These are phyloP conservation scores for Geopemphigus sp. DNA, from an alignment of 1,140 invertebrate genomes.

Conservation along the genomic window DNA sequence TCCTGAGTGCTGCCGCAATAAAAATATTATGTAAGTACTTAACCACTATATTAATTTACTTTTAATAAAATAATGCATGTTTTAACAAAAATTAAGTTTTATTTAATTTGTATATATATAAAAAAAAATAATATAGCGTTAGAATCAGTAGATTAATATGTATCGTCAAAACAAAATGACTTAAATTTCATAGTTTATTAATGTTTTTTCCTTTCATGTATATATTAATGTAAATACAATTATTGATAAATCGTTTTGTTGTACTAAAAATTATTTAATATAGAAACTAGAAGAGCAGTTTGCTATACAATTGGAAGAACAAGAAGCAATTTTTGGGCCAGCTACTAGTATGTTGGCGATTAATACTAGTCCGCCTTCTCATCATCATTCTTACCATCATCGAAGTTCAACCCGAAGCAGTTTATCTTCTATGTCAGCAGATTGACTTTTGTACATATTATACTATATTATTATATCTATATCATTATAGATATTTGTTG, in stretches of 20 bases:
- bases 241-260: background rate
- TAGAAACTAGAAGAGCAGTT: constrained; percentile 86
- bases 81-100: background rate
- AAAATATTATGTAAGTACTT: constrained; percentile 28
- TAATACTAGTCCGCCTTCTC: constrained; percentile 60
- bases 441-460: constrained; percentile 55
- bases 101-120: background rate
- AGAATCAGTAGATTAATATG: background rate
- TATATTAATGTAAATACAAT: background rate
- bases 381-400: constrained; percentile 58
- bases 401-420: constrained; percentile 68
- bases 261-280: constrained; percentile 51
- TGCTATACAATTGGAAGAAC: constrained; percentile 75
- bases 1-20: constrained; percentile 20
- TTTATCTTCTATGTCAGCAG: constrained; percentile 66
- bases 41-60: constrained; percentile 45
- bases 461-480: constrained; percentile 10
- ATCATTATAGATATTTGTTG: constrained; percentile 40
- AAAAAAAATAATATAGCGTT: background rate
- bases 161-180: background rate
- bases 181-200: background rate
- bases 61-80: constrained; percentile 9
- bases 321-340: constrained; percentile 71
- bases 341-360: constrained; percentile 62
- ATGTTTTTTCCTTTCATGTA: background rate